A percentile compares a stretch with the other conserved stretches of the same genome.
Conservation (phyloP, 2,797 vertebrate genomes). For the Poecile montanus region DNA sequence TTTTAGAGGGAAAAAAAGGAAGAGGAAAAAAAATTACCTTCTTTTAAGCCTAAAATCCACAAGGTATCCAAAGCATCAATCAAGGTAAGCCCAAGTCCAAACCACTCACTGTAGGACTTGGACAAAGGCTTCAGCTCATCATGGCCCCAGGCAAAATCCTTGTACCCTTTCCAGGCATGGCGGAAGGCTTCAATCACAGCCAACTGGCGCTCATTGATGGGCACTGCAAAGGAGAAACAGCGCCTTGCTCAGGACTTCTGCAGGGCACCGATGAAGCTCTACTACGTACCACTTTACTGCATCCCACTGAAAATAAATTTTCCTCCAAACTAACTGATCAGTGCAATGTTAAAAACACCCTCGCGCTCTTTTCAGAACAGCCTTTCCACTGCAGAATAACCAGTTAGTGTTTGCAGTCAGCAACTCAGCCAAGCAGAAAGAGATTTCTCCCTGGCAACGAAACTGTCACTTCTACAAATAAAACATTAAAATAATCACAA, state of each 20-base stretch:
- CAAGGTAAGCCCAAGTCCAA: conserved; percentile 92
- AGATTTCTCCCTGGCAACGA: not conserved
- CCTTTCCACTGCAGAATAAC: not conserved
- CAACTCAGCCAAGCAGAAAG: not conserved
- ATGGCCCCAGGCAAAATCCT: conserved; percentile 91
- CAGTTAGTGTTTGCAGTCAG: not conserved
- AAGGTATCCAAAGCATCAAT: conserved; percentile 93
- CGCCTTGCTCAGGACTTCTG: not conserved
- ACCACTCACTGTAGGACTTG: conserved; percentile 91
- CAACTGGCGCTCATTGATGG: conserved; percentile 70
- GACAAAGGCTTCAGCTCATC: conserved; percentile 93
- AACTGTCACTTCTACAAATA: not conserved
- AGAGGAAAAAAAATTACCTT: conserved; percentile 76
- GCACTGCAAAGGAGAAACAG: conserved; percentile 32
- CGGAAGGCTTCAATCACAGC: conserved; percentile 87
- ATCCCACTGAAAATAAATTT: not conserved
- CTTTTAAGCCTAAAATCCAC: conserved; percentile 91
- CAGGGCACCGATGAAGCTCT: not conserved
- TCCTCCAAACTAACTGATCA: not conserved
- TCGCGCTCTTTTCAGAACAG: not conserved
- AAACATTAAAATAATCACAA: not conserved
- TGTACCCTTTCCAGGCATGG: conserved; percentile 93
- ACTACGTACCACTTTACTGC: not conserved
- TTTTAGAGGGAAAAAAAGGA: not conserved
- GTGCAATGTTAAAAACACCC: not conserved